Evolutionary conservation across 1,140 invertebrate genomes (phyloP), one percentile per base, ranked within the genome.

Genomic region (Marisa cornuarietis): DNA sequence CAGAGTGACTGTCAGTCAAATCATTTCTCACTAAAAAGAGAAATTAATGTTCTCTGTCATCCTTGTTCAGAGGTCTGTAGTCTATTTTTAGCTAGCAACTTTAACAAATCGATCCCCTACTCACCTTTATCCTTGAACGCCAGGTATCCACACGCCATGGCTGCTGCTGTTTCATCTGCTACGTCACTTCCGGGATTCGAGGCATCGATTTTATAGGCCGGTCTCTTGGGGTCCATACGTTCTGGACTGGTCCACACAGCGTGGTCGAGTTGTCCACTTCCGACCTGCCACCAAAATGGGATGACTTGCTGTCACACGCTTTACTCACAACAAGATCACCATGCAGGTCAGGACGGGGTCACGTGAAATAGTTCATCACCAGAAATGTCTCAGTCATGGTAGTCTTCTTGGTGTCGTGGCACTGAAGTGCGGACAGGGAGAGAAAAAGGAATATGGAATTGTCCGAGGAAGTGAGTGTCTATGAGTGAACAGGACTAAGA

Each of bases 151-250:
- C 90, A 89, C 6, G 93, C 92, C 8, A 94, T 87, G 11, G 93
- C 93, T 7, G 94, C 93, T 1, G 93, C 92, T 0, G 93, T 93
- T 85, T 94, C 93, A 5, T 92, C 93, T 5, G 93, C 93, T 11
- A 94, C 85, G 84, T 94, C 94, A 22, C 93, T 93, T 66, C 94
- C 93, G 92, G 84, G 78, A 83, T 92, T 90, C 22, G 91, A 87
- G 6, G 90, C 81, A 77, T 93, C 92, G 61, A 94, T 93, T 86
- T 94, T 94, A 81, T 90, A 94, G 0, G 93, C 91, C 0, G 93
- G 93, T 72, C 94, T 89, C 0, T 88, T 86, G 84, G 91, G 93
- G 73, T 92, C 93, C 87, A 94, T 90, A 52, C 94, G 93, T 87
- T 94, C 87, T 5, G 87, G 85, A 14, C 85, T 72, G 10, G 78